Base-by-base conservation (phyloP, 2,113 vertebrate species). In the Ophthalmotilapia sp. region DNA sequence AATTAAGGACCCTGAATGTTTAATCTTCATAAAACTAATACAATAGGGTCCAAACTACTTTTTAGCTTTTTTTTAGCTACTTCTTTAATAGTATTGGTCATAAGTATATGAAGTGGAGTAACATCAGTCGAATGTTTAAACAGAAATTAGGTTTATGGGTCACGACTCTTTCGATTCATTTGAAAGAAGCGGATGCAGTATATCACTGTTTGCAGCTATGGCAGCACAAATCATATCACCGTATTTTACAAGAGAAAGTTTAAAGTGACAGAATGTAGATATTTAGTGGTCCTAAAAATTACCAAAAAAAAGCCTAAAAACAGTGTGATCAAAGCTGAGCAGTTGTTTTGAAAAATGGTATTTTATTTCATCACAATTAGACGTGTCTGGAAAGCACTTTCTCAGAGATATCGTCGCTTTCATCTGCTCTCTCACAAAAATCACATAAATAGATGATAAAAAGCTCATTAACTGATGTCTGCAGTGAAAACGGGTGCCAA, bases 401-500 rank as follows among this genome's bases (percentile, higher is more conserved):
- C 29, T 42, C 47, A 15, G 56, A 23, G 60, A 84, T 84, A 87
- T 85, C 58, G 79, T 62, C 15, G 29, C 88, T 91, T 88, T 79
- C 70, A 91, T 91, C 84, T 80, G 83, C 33, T 85, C 73, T 56
- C 42, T 31, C n/a, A 6, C 62, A 84, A 53, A 92, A 84, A 90
- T 80, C 68, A 58, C 81, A 90, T 29, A 88, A 89, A 91, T 89
- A 92, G 87, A 89, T 79, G 42, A 82, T 88, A 84, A 86, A 86
- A 90, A 90, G 51, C 90, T 91, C 92, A 94, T 92, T 93, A 94
- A 90, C 68, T 85, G 81, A 86, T 42, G 85, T 90, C 90, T 87
- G 85, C 62, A 19, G 45, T 60, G 80, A 88, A 89, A 89, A 82
- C 60, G 82, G 73, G 80, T 77, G 62, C 47, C 83, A 80, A 81